A percentile compares a stretch with the other conserved stretches of the same genome.
Conservation (phyloP, 2,113 vertebrate genomes). For the Passer domesticus region DNA sequence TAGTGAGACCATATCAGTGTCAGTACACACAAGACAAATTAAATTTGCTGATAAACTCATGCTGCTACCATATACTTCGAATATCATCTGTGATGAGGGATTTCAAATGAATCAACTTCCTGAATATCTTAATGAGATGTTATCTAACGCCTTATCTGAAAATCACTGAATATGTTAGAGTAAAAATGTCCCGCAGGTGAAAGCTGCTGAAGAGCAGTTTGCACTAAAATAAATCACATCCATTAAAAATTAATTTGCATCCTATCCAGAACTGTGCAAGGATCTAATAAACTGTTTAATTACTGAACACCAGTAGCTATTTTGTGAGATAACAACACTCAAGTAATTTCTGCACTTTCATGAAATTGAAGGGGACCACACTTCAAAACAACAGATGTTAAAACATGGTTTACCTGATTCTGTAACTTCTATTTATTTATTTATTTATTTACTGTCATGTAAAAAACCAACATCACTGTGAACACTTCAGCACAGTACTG, state of each 20-base stretch:
- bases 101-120: background rate
- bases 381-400: background rate
- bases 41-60: background rate
- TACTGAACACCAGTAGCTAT: background rate
- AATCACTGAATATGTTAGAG: background rate
- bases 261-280: background rate
- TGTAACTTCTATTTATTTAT: background rate
- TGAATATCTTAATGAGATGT: background rate
- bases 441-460: background rate
- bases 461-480: background rate
- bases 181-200: background rate
- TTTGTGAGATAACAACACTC: background rate
- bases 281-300: background rate
- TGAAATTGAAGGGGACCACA: background rate
- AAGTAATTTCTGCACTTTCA: background rate
- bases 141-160: background rate
- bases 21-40: background rate
- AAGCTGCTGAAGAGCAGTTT: background rate
- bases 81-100: background rate
- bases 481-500: background rate
- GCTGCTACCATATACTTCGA: background rate
- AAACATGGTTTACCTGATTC: background rate
- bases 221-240: background rate
- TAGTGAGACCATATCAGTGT: background rate
- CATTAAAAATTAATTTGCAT: background rate